Evolutionary conservation across 2,888 invertebrate genomes (phyloP).

Genomic region (Agonopterix heracliana): DNA sequence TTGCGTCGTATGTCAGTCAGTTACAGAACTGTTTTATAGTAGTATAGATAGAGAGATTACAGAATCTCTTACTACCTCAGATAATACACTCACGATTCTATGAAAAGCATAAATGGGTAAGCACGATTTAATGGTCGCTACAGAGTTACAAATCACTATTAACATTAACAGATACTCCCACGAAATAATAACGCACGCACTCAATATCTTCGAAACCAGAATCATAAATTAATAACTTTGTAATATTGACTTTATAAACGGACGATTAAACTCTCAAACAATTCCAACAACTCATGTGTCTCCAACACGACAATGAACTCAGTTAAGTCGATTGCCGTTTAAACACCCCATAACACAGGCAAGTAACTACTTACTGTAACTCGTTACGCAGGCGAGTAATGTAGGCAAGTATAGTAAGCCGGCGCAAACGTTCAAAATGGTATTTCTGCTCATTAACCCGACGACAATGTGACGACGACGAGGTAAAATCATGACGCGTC

Average conservation of each 20-base stretch:
- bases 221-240: too few relatives aligned
- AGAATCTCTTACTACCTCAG: too few relatives aligned
- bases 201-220: too few relatives aligned
- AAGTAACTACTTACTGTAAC: not conserved
- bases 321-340: slow-evolving; percentile 6
- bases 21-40: too few relatives aligned
- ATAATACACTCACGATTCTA: too few relatives aligned
- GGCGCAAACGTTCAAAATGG: slow-evolving; percentile 22
- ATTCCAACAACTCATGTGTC: not conserved
- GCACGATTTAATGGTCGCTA: too few relatives aligned
- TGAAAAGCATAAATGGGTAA: too few relatives aligned
- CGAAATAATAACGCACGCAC: too few relatives aligned
- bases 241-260: not conserved
- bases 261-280: not conserved
- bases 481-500: slow-evolving; percentile 48
- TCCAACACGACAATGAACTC: not conserved
- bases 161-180: too few relatives aligned
- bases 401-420: not conserved
- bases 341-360: not conserved
- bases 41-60: too few relatives aligned
- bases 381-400: not conserved
- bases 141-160: too few relatives aligned
- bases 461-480: slow-evolving; percentile 46
- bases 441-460: slow-evolving; percentile 55
- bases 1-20: too few relatives aligned